Base-by-base conservation (phyloP, 2,888 invertebrate genomes). In the Chironomus riparius region DNA sequence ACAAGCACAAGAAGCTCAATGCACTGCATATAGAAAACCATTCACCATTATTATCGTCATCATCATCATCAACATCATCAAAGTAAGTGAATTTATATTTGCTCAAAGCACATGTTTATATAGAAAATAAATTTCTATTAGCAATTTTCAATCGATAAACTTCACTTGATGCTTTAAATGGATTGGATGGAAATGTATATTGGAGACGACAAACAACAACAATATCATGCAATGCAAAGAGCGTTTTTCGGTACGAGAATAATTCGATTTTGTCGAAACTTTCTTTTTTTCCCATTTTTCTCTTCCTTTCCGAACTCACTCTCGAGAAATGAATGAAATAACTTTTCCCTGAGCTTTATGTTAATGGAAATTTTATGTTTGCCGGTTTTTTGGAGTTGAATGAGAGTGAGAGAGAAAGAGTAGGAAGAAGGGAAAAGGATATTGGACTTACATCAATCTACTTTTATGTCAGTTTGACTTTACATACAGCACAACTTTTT, bases 81-180 rank as follows among this genome's bases (percentile, higher is more conserved):
- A 56, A 56, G 56, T 56, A 56, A 56, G 56, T 56, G 24, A 65
- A 65, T 65, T 65, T 21, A 21, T 65, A 65, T 24, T 21, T 65
- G 70, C 48, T 56, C 72, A 28, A 68, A 47, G 74, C 65, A 74
- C 65, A 74, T 74, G 74, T 74, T 73, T 24, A 68, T 56, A 56
- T 68, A 65, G 65, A 21, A 65, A 24, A 65, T 65, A 65, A 24
- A 65, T 68, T 68, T 68, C 65, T 74, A 74, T 74, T 74, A 74
- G 74, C 74, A 68, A 74, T 74, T 65, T 68, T 62, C 24, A 74
- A 74, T 74, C 74, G 68, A 74, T 74, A 74, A 74, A 74, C 47
- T 74, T 48, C 74, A 74, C 74, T 74, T 74, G 65, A 65, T 74
- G 65, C 74, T 68, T 65, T 68, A 68, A 47, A 74, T 74, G 65